phyloP scores from a whole-genome alignment of 2,888 invertebrate genomes.

The Punctoribates punctum region DNA sequence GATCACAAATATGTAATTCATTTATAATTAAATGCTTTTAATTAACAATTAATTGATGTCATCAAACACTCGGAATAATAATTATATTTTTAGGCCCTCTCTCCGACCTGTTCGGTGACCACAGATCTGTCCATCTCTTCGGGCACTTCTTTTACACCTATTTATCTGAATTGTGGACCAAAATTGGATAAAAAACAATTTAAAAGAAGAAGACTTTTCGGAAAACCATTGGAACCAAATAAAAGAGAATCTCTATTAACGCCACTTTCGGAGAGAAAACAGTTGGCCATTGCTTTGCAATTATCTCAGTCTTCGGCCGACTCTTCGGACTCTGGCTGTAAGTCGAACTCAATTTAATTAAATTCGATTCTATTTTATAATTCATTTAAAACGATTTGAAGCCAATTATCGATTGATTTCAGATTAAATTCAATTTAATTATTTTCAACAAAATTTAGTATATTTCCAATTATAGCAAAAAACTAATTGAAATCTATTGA shows the following conservation, averaged over 20 bases:
- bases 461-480: no score
- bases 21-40: no score
- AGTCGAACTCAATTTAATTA: neutral
- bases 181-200: neutral
- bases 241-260: conserved; percentile 26
- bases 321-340: neutral
- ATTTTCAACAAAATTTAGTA: no score
- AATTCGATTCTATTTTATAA: no score
- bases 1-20: no score
- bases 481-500: no score
- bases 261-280: conserved; percentile 47
- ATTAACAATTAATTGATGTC: no score
- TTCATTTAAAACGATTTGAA: no score
- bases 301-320: conserved; percentile 31
- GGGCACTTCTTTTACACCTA: neutral
- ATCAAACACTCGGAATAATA: no score
- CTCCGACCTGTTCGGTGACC: neutral
- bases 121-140: neutral
- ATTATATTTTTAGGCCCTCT: neutral
- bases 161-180: neutral
- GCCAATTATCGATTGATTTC: no score
- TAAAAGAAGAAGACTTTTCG: conserved; percentile 16
- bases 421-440: no score
- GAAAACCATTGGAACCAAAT: neutral
- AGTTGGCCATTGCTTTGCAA: conserved; percentile 45